A percentile compares a stretch with the other conserved stretches of the same genome.
phyloP scores from a whole-genome alignment of 2,888 invertebrate species.

The Prosapia bicincta region DNA sequence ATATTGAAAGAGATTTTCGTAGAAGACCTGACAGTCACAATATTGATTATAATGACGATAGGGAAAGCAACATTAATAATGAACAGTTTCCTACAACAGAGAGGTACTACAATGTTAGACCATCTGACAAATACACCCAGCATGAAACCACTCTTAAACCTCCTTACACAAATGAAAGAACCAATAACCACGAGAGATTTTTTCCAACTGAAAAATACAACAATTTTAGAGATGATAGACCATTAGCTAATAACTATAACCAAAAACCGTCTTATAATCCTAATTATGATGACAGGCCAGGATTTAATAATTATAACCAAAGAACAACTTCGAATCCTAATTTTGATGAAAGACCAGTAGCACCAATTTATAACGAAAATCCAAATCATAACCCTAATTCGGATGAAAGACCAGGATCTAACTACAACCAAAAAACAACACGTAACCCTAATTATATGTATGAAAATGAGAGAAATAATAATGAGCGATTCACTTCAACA shows the following conservation, averaged over 20 bases:
- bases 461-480: neutral
- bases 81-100: neutral
- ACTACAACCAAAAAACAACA: neutral
- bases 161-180: neutral
- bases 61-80: neutral
- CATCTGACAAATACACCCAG: neutral
- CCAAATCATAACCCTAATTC: no score
- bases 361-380: neutral
- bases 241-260: neutral
- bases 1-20: neutral
- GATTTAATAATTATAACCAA: neutral
- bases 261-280: neutral
- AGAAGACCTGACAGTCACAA: neutral
- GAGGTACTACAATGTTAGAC: neutral
- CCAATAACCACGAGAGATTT: neutral
- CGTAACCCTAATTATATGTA: neutral
- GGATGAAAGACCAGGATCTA: neutral
- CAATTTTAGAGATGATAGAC: neutral
- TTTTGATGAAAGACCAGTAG: neutral
- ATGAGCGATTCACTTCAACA: neutral
- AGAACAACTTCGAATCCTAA: neutral
- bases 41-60: neutral
- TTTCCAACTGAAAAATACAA: neutral
- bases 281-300: neutral
- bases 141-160: neutral